phyloP scores from a whole-genome alignment of 2,888 invertebrate genomes.

The Steromphala cineraria region DNA sequence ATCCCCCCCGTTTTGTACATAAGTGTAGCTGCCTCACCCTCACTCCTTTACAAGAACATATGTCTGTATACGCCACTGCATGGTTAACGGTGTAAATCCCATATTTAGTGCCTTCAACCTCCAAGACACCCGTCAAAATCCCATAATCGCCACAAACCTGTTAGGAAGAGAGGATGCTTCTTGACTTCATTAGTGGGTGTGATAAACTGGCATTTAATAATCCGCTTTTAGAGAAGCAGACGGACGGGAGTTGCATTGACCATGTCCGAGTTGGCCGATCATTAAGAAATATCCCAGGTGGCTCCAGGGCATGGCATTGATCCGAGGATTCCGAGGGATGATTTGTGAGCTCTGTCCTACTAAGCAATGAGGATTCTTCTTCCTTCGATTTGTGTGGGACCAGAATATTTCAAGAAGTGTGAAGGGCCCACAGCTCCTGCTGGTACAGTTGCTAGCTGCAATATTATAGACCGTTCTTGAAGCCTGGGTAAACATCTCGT shows the following conservation, averaged over 20 bases:
- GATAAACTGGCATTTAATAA: background rate
- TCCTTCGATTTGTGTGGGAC: conserved; percentile 8
- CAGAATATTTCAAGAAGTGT: background rate
- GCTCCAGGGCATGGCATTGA: background rate
- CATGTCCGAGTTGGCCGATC: background rate
- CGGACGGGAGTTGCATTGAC: background rate
- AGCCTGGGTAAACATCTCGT: background rate
- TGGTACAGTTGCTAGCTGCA: background rate
- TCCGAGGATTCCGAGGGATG: background rate
- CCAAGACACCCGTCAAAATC: background rate
- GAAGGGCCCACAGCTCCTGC: no score
- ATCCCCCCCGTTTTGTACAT: no score
- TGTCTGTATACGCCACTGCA: no score
- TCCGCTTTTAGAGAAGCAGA: background rate
- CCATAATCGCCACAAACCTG: background rate
- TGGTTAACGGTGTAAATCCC: background rate
- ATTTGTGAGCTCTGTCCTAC: background rate
- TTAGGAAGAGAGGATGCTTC: background rate
- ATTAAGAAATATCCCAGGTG: conserved; percentile 16
- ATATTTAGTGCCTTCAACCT: background rate
- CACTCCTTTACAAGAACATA: no score
- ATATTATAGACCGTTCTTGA: background rate
- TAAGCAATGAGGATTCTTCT: background rate
- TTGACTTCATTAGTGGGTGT: background rate
- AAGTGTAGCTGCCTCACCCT: no score